phyloP scores from a whole-genome alignment of 1,140 invertebrate genomes.

The Lepidurus apus region DNA sequence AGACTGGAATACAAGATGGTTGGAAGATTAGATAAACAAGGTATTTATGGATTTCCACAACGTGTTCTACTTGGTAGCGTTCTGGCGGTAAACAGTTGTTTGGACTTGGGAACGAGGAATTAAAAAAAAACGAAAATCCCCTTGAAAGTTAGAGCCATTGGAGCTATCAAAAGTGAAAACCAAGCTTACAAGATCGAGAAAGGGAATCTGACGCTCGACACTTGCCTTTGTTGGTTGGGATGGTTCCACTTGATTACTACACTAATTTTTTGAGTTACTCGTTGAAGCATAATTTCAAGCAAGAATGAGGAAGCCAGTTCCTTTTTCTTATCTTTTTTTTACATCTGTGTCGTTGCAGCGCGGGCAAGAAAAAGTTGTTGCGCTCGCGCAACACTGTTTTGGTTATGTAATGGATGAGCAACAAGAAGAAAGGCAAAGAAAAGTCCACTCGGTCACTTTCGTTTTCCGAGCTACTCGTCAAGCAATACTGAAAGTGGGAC shows the following conservation, averaged over 20 bases:
- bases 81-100: no score
- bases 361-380: background rate
- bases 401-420: background rate
- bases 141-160: no score
- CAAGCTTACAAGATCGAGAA: background rate
- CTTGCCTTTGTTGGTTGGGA: background rate
- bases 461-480: background rate
- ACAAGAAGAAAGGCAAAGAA: background rate
- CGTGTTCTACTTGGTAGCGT: no score
- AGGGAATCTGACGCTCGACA: background rate
- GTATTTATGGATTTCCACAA: no score
- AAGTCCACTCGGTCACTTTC: conserved; percentile 7
- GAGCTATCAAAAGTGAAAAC: background rate
- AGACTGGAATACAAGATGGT: no score
- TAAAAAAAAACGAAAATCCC: no score
- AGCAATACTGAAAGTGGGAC: conserved; percentile 12
- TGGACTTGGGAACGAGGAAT: no score
- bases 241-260: background rate
- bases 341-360: background rate
- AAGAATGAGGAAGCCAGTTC: background rate
- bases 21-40: no score
- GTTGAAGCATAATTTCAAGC: background rate
- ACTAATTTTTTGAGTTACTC: background rate
- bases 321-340: background rate
- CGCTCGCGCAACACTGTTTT: background rate